Percentiles rank a stretch among this genome's conserved stretches.
Conservation (phyloP, 2,113 vertebrate species). For the Platichthys stellatus region DNA sequence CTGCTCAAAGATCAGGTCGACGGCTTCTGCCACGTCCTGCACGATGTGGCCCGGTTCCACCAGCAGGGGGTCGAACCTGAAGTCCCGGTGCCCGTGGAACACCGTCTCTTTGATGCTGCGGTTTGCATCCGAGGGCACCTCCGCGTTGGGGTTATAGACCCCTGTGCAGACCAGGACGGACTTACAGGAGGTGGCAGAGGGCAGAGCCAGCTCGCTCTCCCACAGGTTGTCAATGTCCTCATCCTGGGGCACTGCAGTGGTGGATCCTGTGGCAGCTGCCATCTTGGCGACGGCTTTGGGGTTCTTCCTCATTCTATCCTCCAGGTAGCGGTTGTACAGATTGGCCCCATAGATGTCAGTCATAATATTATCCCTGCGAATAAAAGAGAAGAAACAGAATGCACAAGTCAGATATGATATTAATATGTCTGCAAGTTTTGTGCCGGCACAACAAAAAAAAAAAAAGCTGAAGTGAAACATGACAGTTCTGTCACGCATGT, state of each 20-base stretch:
- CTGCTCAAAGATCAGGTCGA: conserved; percentile 88
- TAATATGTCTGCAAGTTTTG: neutral
- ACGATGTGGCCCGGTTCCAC: conserved; percentile 86
- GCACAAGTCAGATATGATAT: neutral
- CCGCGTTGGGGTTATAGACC: conserved; percentile 84
- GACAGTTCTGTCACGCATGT: neutral
- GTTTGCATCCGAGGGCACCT: conserved; percentile 69
- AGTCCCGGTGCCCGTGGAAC: conserved; percentile 93
- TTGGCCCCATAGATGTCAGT: conserved; percentile 94
- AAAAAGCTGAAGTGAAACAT: conserved; percentile 38
- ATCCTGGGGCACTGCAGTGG: conserved; percentile 69
- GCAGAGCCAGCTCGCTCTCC: conserved; percentile 82
- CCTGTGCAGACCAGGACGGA: conserved; percentile 92
- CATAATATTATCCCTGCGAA: conserved; percentile 90
- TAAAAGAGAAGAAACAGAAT: neutral
- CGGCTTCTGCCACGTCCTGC: conserved; percentile 86
- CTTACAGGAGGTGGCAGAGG: conserved; percentile 85
- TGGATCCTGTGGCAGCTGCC: conserved; percentile 70
- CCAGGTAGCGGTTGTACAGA: conserved; percentile 90
- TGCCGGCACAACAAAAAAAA: conserved; percentile 3
- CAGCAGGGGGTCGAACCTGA: conserved; percentile 86
- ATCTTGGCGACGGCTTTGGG: conserved; percentile 77
- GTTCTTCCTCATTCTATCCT: conserved; percentile 75
- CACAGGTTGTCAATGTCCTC: conserved; percentile 70
- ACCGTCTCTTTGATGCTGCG: conserved; percentile 77